Base-by-base conservation (phyloP, 2,113 vertebrate genomes). In the Oryzias melastigma region DNA sequence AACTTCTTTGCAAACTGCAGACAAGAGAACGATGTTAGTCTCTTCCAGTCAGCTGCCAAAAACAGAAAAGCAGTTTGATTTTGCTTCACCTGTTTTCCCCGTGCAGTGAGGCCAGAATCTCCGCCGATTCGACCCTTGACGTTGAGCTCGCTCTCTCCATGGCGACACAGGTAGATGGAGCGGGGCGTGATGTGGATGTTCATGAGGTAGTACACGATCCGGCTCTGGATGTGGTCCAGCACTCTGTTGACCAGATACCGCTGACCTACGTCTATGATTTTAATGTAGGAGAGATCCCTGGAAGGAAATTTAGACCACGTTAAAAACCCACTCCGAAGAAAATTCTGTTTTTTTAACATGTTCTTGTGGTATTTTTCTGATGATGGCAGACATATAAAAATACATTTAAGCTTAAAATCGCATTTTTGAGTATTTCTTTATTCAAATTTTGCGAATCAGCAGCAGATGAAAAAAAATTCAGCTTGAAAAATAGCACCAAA, bases 161-260 rank as follows among this genome's bases (percentile, higher is more conserved):
- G 97, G n/a, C 97, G 95, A 66, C 97, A 99, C 88, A 99, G 91
- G 92, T 98, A 99, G 93, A 99, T 99, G 43, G 94, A 96, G 67
- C 97, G 96, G 8, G 97, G 97, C 0, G 96, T 96, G 83, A 99
- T 96, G 0, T 99, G 97, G 84, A 98, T 99, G 80, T 99, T 99
- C 97, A 99, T 99, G 91, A 99, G 96, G 93, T 99, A 99, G 89
- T 99, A 99, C 12, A 99, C 97, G 3, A 98, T 99, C 24, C 96
- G 92, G 85, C 97, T 99, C 92, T 99, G 97, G 84, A 99, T 95
- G 90, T 99, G 97, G 88, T 99, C 96, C 73, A 95, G 85, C 19
- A 99, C 97, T 14, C 93, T 91, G 84, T 99, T 99, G 74, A 99
- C 97, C 56, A 98, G 88, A 22, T 95, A 99, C 75, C 96, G 94